A percentile compares a stretch with the other conserved stretches of the same genome.
These are phyloP conservation scores for Puntigrus tetrazona DNA, from an alignment of 2,113 vertebrate genomes.

Conservation along the genomic window DNA sequence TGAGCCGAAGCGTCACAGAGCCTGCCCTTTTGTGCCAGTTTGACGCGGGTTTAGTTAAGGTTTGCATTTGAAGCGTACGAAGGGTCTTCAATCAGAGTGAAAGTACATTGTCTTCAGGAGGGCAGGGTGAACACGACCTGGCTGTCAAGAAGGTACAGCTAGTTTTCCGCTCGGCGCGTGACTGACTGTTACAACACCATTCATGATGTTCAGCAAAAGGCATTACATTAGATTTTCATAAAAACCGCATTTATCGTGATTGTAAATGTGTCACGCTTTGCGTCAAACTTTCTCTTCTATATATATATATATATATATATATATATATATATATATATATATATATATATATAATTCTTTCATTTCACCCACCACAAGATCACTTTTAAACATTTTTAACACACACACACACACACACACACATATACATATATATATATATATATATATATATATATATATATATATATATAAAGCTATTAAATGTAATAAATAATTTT, in stretches of 20 bases:
- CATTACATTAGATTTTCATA: neutral
- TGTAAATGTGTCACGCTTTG: neutral
- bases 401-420: no score
- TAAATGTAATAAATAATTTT: no score
- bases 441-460: no score
- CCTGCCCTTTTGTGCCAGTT: slow-evolving; percentile 3
- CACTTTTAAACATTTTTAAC: neutral
- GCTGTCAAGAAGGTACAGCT: neutral
- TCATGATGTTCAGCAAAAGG: neutral
- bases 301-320: no score
- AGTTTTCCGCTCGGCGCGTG: neutral
- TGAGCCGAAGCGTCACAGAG: neutral
- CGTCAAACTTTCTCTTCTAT: neutral
- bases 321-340: no score
- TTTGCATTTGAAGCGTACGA: neutral
- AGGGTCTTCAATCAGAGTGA: neutral
- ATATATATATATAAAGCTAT: no score
- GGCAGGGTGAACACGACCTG: slow-evolving; percentile 12
- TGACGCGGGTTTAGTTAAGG: neutral
- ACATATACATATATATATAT: no score
- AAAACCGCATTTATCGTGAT: neutral
- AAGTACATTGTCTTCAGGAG: neutral
- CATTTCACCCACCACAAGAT: neutral
- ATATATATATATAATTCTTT: neutral
- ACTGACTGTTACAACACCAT: neutral